These are phyloP conservation scores for Nasalis larvatus DNA, from an alignment of 2,113 vertebrate species.

Conservation along the genomic window DNA sequence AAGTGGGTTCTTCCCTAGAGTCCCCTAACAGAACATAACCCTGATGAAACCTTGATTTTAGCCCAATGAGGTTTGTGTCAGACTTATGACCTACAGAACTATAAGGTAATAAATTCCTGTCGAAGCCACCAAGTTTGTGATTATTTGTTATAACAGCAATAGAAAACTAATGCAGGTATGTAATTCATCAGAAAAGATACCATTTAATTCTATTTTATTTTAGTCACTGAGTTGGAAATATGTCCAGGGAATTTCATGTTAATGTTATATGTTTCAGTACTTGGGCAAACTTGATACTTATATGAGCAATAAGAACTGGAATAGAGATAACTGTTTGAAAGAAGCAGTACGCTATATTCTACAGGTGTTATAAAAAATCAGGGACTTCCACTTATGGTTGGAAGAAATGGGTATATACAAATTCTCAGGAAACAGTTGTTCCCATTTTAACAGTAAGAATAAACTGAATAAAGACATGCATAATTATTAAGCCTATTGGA, in stretches of 20 bases:
- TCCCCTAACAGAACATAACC: background rate
- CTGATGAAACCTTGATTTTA: background rate
- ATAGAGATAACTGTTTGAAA: background rate
- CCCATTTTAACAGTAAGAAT: background rate
- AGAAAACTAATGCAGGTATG: background rate
- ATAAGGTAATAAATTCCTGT: background rate
- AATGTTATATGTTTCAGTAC: background rate
- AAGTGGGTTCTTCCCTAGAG: background rate
- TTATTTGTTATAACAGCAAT: background rate
- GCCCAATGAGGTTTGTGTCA: background rate
- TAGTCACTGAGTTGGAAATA: slow-evolving; percentile 16
- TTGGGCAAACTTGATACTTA: background rate
- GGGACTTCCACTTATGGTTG: background rate
- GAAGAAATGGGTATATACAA: background rate
- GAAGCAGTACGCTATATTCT: background rate
- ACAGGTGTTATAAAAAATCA: background rate
- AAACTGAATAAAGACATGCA: background rate
- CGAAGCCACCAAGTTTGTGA: background rate
- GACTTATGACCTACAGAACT: background rate
- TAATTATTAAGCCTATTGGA: background rate
- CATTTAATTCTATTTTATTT: background rate
- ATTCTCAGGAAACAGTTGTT: background rate
- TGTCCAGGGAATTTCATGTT: background rate
- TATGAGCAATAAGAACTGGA: background rate
- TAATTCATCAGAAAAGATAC: background rate